Evolutionary conservation across 1,140 invertebrate genomes (phyloP).

Genomic region (Andricus grossulariae): DNA sequence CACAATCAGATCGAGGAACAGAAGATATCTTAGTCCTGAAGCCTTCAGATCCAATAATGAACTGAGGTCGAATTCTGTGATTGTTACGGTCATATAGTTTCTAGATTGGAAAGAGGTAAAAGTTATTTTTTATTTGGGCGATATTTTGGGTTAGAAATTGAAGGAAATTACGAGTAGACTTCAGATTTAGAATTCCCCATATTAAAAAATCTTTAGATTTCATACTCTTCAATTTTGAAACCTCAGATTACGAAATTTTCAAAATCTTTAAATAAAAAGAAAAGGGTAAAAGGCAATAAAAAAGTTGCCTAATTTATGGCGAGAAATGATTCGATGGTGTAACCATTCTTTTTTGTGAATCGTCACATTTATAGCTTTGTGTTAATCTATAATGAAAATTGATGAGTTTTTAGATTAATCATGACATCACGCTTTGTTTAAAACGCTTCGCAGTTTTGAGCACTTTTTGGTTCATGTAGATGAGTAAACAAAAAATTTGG

Average conservation of each 20-base stretch:
- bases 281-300: background rate
- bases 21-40: slow-evolving; percentile 1
- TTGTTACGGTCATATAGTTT: background rate
- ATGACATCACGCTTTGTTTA: slow-evolving; percentile 20
- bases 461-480: background rate
- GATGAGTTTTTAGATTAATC: background rate
- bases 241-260: no score
- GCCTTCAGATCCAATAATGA: slow-evolving; percentile 32
- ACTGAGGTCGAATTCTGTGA: background rate
- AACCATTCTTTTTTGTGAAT: background rate
- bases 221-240: no score
- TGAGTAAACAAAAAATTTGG: no score
- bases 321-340: background rate
- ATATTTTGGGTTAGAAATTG: no score
- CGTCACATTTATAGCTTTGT: background rate
- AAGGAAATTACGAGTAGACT: no score
- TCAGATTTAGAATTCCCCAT: no score
- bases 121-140: no score
- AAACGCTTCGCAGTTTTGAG: background rate
- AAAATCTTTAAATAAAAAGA: no score
- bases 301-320: background rate
- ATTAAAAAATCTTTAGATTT: no score
- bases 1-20: slow-evolving; percentile 46
- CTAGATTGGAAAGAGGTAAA: background rate
- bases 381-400: background rate